Evolutionary conservation across 2,888 invertebrate genomes (phyloP).

Genomic region (Lasioglossum leucozonium): DNA sequence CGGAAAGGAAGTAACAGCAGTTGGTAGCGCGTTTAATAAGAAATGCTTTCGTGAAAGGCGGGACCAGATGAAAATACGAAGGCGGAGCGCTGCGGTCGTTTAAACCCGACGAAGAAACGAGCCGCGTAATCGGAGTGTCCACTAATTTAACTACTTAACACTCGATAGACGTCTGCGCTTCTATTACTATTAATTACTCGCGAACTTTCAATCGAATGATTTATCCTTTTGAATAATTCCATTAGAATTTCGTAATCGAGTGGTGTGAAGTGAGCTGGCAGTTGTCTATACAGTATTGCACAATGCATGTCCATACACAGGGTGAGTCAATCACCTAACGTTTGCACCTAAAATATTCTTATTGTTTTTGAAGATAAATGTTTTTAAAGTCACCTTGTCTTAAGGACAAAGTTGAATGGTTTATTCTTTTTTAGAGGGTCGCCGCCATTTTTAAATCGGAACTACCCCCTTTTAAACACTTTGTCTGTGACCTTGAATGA

Average conservation of each 20-base stretch:
- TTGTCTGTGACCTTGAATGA: too few relatives aligned
- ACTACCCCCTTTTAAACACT: too few relatives aligned
- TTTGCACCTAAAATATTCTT: too few relatives aligned
- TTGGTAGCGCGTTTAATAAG: slow-evolving; percentile 29
- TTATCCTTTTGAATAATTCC: slow-evolving; percentile 43
- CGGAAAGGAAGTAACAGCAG: slow-evolving; percentile 6
- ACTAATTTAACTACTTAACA: slow-evolving; percentile 55
- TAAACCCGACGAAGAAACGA: slow-evolving; percentile 49
- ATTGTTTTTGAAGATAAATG: too few relatives aligned
- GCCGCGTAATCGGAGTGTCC: slow-evolving; percentile 56
- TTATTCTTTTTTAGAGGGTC: too few relatives aligned
- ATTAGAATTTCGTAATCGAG: slow-evolving; percentile 20
- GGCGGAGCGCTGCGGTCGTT: slow-evolving; percentile 1
- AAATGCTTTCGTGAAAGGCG: slow-evolving; percentile 30
- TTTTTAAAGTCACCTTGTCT: too few relatives aligned
- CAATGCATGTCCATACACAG: too few relatives aligned
- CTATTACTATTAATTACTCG: slow-evolving; percentile 53
- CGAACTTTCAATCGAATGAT: slow-evolving; percentile 41
- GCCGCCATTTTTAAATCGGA: too few relatives aligned
- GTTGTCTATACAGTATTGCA: too few relatives aligned
- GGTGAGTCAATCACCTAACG: too few relatives aligned
- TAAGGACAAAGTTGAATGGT: too few relatives aligned
- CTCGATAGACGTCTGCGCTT: slow-evolving; percentile 49
- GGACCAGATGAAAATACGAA: slow-evolving; percentile 8
- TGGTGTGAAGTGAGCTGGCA: too few relatives aligned